phyloP scores from a whole-genome alignment of 2,888 invertebrate species.

The Bhutanitis thaidina region DNA sequence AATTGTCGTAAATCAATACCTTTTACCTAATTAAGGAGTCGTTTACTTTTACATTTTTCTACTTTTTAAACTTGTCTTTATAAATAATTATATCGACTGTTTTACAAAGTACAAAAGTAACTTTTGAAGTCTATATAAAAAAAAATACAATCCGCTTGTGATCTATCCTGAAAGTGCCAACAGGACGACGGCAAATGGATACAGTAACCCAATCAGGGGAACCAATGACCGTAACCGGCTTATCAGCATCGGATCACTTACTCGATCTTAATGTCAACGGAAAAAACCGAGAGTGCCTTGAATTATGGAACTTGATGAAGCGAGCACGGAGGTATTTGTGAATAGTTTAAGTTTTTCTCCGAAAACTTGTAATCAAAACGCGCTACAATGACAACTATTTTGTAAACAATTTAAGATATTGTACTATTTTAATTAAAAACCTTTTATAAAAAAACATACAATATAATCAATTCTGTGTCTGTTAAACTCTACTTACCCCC shows the following conservation, averaged over 20 bases:
- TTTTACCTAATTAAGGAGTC: no score
- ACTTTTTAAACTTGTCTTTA: no score
- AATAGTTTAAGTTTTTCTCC: background rate
- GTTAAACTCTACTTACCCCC: no score
- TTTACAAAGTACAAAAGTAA: background rate
- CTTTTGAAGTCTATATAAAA: conserved; percentile 14
- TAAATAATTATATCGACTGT: no score
- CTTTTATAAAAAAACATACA: no score
- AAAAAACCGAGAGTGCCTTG: conserved; percentile 6
- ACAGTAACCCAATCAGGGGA: conserved; percentile 18
- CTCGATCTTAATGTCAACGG: conserved; percentile 16
- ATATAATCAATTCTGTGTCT: no score
- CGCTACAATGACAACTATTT: no score
- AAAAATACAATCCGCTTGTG: conserved; percentile 4
- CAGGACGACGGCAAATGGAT: conserved; percentile 13
- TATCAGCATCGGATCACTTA: conserved; percentile 18
- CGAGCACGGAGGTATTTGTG: conserved; percentile 1
- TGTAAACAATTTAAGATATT: no score
- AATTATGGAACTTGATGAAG: conserved; percentile 15
- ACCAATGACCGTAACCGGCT: conserved; percentile 20
- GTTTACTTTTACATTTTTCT: no score
- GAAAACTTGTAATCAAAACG: background rate
- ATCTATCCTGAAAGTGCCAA: conserved; percentile 11
- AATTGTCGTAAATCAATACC: no score
- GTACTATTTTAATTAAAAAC: no score